Conservation (phyloP, 2,888 invertebrate genomes). For the Andricus quercusramuli region DNA sequence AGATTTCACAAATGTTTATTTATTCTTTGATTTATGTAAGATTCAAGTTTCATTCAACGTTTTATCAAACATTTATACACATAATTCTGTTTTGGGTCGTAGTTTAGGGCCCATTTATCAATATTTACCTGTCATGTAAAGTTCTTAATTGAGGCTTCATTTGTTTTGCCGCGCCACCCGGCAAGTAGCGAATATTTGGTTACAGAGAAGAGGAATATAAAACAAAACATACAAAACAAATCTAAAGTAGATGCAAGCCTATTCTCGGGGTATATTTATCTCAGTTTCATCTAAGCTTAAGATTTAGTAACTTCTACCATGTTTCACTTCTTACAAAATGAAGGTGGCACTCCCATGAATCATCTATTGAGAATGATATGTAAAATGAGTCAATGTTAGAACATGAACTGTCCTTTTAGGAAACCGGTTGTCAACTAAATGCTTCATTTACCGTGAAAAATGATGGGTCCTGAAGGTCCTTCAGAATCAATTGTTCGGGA, state of each 20-base stretch:
- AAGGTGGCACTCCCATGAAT: conserved; percentile 65
- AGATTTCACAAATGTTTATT: too few species aligned
- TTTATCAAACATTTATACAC: too few species aligned
- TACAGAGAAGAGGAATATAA: too few species aligned
- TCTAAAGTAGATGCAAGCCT: background rate
- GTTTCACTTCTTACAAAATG: conserved; percentile 46
- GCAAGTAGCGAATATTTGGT: too few species aligned
- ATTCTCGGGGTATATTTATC: background rate
- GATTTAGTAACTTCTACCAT: background rate
- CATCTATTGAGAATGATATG: conserved; percentile 62
- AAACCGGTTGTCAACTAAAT: conserved; percentile 61
- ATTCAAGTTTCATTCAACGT: too few species aligned
- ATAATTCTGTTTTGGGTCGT: too few species aligned
- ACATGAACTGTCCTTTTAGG: conserved; percentile 59
- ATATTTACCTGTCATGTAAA: too few species aligned
- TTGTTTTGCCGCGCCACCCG: too few species aligned
- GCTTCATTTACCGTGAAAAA: conserved; percentile 62
- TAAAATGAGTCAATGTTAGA: conserved; percentile 69
- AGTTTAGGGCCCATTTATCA: too few species aligned
- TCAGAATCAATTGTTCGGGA: conserved; percentile 51
- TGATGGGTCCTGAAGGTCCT: conserved; percentile 55
- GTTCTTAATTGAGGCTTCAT: too few species aligned
- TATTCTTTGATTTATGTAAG: too few species aligned
- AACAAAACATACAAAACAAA: too few species aligned
- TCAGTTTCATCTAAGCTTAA: background rate